A percentile compares a stretch with the other conserved stretches of the same genome.
Evolutionary conservation across 2,113 vertebrate species (phyloP).

Genomic region (Otolemur garnettii): DNA sequence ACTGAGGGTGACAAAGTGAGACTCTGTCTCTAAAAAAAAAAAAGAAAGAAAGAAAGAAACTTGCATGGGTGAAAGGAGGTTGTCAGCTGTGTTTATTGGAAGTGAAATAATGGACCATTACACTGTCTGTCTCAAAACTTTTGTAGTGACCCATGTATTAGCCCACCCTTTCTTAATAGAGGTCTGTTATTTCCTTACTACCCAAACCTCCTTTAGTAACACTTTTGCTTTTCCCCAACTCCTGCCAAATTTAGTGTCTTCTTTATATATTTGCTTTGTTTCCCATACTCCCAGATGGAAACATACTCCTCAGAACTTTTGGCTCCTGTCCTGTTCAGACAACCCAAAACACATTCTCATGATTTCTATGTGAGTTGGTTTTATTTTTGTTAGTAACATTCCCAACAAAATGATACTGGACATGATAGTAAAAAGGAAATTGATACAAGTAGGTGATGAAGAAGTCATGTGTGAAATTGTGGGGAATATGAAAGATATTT

Average conservation of each 20-base stretch:
- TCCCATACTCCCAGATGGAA: not conserved
- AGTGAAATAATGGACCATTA: too few species aligned
- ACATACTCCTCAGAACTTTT: slow-evolving; percentile 28
- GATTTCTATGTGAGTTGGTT: not conserved
- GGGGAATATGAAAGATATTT: slow-evolving; percentile 29
- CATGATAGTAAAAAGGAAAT: not conserved
- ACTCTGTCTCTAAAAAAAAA: too few species aligned
- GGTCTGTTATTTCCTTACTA: not conserved
- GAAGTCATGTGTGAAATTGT: slow-evolving; percentile 57
- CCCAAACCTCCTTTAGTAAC: not conserved
- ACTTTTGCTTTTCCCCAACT: not conserved
- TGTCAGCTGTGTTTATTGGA: too few species aligned
- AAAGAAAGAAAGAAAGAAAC: too few species aligned
- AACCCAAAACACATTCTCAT: not conserved
- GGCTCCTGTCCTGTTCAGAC: not conserved
- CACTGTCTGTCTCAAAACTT: too few species aligned
- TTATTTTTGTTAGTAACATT: slow-evolving; percentile 60
- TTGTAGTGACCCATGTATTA: not conserved
- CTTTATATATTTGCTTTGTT: not conserved
- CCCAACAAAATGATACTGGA: slow-evolving; percentile 11
- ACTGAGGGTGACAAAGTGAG: too few species aligned
- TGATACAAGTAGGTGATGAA: slow-evolving; percentile 30
- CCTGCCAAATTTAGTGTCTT: not conserved
- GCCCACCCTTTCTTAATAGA: not conserved
- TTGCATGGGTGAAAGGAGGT: too few species aligned